Evolutionary conservation across 2,888 invertebrate species (phyloP), one percentile per base, ranked within the genome.

Genomic region (Endomychus coccineus): DNA sequence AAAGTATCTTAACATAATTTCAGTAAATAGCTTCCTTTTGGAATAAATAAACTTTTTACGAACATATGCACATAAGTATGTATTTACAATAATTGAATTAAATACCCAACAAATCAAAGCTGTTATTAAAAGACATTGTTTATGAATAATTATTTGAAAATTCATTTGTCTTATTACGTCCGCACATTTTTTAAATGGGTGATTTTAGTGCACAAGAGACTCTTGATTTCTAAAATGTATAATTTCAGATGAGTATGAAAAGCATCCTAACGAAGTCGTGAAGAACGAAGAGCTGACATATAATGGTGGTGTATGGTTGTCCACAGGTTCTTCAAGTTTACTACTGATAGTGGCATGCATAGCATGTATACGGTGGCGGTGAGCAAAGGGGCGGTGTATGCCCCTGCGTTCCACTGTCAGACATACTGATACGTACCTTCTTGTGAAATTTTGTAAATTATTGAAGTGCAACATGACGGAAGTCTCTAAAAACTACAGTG

Each of bases 241-340:
- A 23, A 11, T 49, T 66, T 27, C 77, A 82, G 86, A 84, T 71
- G 85, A 84, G 65, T 83, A 84, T 61, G 87, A 86, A 59, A 87
- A 87, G 64, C 78, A 84, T 67, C 86, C 84, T 36, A 89, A 89
- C 64, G 89, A 89, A 68, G 88, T 88, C 49, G 83, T 88, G 58
- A 89, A 88, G 70, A 88, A 88, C 62, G 89, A 89, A 69, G 89
- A 88, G 70, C 67, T 89, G 58, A 86, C 85, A 31, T 85, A 83
- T 62, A 78, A 74, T 55, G 71, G 70, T 13, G 58, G 57, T 29
- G 52, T 56, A 4, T 59, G 54, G 55, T 37, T 58, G 19, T 52
- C 55, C 10, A 54, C 57, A 13, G 55, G 50, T 5, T 57, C 59
- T 25, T 48, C 55, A 3, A 54, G 51, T 35, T 47, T 58, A 40